phyloP scores from a whole-genome alignment of 2,113 vertebrate genomes.

The Conger conger region DNA sequence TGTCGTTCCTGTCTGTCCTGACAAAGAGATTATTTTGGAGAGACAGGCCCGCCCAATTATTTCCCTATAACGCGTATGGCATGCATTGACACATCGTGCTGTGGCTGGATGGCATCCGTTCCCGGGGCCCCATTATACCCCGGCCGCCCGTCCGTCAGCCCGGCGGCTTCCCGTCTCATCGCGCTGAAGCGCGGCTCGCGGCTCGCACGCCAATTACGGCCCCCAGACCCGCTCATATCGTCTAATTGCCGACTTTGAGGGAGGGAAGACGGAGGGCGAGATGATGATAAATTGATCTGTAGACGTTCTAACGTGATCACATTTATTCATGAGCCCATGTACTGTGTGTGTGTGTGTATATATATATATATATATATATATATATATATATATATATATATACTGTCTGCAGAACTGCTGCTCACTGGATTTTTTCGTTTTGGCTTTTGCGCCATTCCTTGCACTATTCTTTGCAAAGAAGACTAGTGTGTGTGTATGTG shows the following conservation, averaged over 20 bases:
- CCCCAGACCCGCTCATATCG: neutral
- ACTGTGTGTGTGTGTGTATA: neutral
- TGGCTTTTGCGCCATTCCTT: too few species aligned
- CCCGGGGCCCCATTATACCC: neutral
- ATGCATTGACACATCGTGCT: neutral
- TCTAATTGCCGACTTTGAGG: constrained; percentile 1
- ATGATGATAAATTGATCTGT: neutral
- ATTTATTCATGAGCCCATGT: neutral
- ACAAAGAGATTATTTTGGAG: constrained; percentile 13
- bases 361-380: neutral
- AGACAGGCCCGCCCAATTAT: neutral
- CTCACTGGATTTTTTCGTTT: too few species aligned
- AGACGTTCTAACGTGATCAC: neutral
- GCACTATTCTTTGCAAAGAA: too few species aligned
- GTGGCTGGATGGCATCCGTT: too few species aligned
- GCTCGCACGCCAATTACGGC: neutral
- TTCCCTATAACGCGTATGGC: neutral
- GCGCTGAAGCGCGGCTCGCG: neutral
- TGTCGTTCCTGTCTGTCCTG: neutral
- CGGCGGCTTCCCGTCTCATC: neutral
- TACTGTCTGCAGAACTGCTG: too few species aligned
- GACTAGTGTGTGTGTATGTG: too few species aligned
- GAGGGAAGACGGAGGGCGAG: neutral
- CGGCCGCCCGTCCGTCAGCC: neutral
- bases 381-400: too few species aligned